Base-by-base conservation (phyloP, 2,113 vertebrate species). In the Origma solitaria region DNA sequence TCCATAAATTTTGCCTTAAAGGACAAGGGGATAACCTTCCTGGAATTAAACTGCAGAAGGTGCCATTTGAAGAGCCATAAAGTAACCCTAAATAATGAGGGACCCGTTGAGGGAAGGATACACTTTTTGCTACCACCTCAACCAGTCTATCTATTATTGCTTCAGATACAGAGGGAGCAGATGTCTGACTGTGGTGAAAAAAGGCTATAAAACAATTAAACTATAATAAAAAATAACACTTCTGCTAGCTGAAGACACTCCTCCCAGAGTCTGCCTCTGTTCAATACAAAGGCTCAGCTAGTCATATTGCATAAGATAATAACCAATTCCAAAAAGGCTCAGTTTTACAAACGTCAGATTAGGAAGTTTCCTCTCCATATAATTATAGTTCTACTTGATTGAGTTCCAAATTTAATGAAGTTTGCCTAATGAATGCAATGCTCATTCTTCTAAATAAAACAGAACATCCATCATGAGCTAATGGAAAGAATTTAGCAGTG, bases 381-480 rank as follows among this genome's bases (percentile, higher is more conserved):
- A 95, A 96, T 94, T 93, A 94, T 49, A 92, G 76, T 92, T 88
- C 96, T 75, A 92, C 76, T 54, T 94, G 86, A 95, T 80, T 82
- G 88, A 95, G 51, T 82, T 92, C 56, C 56, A 80, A 71, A 93
- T 94, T 96, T 96, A 96, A 94, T 93, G 92, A 96, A 92, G 92
- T 95, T 95, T 93, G 83, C 71, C 80, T 88, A 93, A 97, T 70
- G 64, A 95, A 94, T 83, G 92, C 86, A 70, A 86, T 31, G 51
- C 30, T 92, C 69, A 57, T 93, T 93, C 88, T 93, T 94, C 94
- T 94, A 97, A 97, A 97, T 94, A 97, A 96, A 96, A 92, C 72
- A 96, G 90, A 97, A 92, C 68, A 95, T 96, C 72, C 47, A 90
- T 94, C 94, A 83, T 44, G 35, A 88, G 50, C 64, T 93, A 93